Evolutionary conservation across 2,888 invertebrate genomes (phyloP).

Genomic region (Linhomoeus sp.): DNA sequence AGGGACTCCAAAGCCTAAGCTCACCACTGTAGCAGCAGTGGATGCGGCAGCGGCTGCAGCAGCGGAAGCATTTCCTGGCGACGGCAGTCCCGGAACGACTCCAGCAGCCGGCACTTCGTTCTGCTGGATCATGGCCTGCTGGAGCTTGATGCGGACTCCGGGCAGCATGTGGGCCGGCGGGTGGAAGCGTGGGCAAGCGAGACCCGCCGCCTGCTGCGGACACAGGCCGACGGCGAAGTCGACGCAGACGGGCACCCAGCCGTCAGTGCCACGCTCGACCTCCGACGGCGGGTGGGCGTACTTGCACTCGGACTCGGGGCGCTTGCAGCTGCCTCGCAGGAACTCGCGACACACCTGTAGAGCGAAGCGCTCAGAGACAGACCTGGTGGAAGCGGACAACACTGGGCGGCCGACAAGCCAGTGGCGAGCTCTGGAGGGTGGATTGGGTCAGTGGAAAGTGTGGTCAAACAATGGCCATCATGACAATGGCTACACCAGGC

Average conservation of each 20-base stretch:
- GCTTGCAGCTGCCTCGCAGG: constrained; percentile 94
- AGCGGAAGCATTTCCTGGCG: constrained; percentile 2
- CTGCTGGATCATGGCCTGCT: constrained; percentile 15
- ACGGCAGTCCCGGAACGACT: constrained; percentile 2
- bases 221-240: constrained; percentile 50
- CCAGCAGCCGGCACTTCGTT: not conserved
- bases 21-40: constrained; percentile 2
- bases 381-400: not conserved
- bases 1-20: no score
- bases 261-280: constrained; percentile 65
- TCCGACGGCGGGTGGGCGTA: constrained; percentile 84
- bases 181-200: constrained; percentile 99
- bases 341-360: constrained; percentile 64
- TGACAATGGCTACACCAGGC: no score
- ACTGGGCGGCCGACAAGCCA: not conserved
- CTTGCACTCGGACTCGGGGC: constrained; percentile 90
- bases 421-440: not conserved
- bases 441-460: no score
- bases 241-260: constrained; percentile 98
- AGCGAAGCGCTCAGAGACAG: not conserved
- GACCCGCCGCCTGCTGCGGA: constrained; percentile 56
- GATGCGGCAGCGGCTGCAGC: constrained; percentile 1
- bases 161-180: constrained; percentile 98
- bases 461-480: no score
- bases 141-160: constrained; percentile 33